Evolutionary conservation across 2,888 invertebrate species (phyloP), one percentile per base, ranked within the genome.

Genomic region (Netelia virgata): DNA sequence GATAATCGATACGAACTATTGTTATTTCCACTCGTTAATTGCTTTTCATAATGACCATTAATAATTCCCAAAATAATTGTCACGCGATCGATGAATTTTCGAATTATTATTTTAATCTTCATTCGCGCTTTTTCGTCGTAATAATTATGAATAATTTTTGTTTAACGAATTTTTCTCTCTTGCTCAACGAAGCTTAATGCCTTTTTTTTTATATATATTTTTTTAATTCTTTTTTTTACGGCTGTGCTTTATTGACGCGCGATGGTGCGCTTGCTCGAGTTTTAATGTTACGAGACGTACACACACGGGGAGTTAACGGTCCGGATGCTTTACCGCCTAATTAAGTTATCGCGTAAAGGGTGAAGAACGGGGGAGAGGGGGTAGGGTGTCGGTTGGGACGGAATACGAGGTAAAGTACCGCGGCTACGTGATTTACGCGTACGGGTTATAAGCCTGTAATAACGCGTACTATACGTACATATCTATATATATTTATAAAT

Each of bases 351-450:
- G 81, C 77, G 73, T 47, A 73, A 28, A 28, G 57, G 20, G 18
- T 20, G 28, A 36, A n/a, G 61, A 28, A 63, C 3, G n/a, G 16
- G 47, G 61, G 5, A 63, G 10, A 10, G 16, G 47, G 61, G 5
- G 28, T 28, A 28, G 28, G 28, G 28, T 28, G 28, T 53, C 16
- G 53, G 53, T 64, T 53, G 75, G 53, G 66, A 70, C 57, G 68
- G 69, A 76, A 57, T 74, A 74, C 55, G 76, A 63, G 61, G 50
- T 50, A 69, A 77, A 81, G 81, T 77, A 81, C 73, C 81, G 69
- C 77, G 74, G 69, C 64, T 77, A 61, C 74, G 69, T 84, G 84
- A 84, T 84, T 84, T 84, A 84, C 73, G 84, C 81, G 68, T 81
- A 84, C 69, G 80, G 81, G 63, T 74, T 68, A 77, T 81, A 81